phyloP scores from a whole-genome alignment of 2,888 invertebrate species.

The Clanis bilineata region DNA sequence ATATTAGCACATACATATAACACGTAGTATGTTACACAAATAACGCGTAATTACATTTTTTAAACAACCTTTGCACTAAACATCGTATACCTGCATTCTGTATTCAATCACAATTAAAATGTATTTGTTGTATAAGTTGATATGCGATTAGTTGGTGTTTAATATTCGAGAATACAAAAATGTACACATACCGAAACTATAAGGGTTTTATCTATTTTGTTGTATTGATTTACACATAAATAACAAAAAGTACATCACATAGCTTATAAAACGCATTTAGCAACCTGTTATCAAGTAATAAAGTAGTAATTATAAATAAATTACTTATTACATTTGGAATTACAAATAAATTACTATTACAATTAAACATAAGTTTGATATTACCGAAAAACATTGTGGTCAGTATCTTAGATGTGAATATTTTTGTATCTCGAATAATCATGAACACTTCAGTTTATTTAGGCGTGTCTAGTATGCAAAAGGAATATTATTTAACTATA shows the following conservation, averaged over 20 bases:
- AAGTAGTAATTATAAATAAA: no score
- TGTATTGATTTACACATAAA: no score
- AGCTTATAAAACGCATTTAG: no score
- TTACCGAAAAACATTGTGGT: neutral
- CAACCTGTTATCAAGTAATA: no score
- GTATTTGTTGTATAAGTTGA: neutral
- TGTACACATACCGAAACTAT: no score
- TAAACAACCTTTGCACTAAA: slow-evolving; percentile 1
- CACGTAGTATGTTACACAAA: slow-evolving; percentile 18
- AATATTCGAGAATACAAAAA: neutral
- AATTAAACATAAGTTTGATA: neutral
- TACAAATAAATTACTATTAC: neutral
- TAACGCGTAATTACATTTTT: neutral
- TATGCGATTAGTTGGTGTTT: neutral
- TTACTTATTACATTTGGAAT: no score
- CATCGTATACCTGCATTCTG: neutral
- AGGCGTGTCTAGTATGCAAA: slow-evolving; percentile 14
- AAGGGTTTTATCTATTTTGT: no score
- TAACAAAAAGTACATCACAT: no score
- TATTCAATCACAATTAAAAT: slow-evolving; percentile 5
- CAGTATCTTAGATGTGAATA: slow-evolving; percentile 8
- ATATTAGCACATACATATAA: slow-evolving; percentile 73
- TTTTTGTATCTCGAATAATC: slow-evolving; percentile 17
- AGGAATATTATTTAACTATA: slow-evolving; percentile 7
- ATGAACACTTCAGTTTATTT: slow-evolving; percentile 18